Conservation (phyloP, 2,888 invertebrate genomes). For the Lasioglossum figueresi region DNA sequence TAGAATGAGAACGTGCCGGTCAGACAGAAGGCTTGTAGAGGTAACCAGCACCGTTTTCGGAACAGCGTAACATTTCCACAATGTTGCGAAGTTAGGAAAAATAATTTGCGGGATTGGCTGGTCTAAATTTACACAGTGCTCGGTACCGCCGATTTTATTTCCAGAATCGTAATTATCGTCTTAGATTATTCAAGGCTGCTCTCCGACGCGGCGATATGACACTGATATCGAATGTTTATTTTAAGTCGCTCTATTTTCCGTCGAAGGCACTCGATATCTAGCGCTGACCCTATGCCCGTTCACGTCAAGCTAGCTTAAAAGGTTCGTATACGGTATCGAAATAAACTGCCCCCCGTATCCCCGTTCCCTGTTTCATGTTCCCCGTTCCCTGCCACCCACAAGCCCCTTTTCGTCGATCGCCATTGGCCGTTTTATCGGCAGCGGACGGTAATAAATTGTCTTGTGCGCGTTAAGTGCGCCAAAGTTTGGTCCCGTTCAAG, state of each 20-base stretch:
- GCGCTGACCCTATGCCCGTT: slow-evolving; percentile 20
- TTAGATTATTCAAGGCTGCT: slow-evolving; percentile 33
- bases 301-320: slow-evolving; percentile 29
- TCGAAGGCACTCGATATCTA: slow-evolving; percentile 36
- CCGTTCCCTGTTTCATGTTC: background rate
- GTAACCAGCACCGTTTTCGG: background rate
- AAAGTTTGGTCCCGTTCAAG: background rate
- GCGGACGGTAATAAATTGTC: background rate
- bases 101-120: background rate
- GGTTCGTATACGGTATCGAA: slow-evolving; percentile 25
- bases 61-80: background rate
- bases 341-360: background rate
- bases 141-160: background rate
- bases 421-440: slow-evolving; percentile 6
- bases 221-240: slow-evolving; percentile 57
- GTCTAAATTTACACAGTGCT: background rate
- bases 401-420: background rate
- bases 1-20: background rate
- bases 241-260: slow-evolving; percentile 49
- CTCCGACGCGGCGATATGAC: background rate
- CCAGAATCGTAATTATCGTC: slow-evolving; percentile 33
- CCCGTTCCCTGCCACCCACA: background rate
- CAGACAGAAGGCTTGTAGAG: background rate
- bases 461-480: background rate
- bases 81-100: background rate